A percentile compares a stretch with the other conserved stretches of the same genome.
These are phyloP conservation scores for Tetrapedia diversipes DNA, from an alignment of 2,888 invertebrate species.

Conservation along the genomic window DNA sequence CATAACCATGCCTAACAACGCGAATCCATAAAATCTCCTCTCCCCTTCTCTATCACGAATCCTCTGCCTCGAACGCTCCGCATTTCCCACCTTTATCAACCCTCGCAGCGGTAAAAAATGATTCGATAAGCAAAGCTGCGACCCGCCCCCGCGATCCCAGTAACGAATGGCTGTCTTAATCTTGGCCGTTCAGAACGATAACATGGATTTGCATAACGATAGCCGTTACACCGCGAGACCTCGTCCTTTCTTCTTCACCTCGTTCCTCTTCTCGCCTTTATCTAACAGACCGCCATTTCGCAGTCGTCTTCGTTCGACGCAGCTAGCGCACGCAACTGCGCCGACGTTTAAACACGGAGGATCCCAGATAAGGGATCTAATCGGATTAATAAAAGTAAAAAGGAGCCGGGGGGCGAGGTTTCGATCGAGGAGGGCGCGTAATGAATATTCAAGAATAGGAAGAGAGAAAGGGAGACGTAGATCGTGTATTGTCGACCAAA, in stretches of 20 bases:
- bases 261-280: not conserved
- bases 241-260: too few relatives aligned
- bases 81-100: constrained; percentile 1
- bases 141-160: not conserved
- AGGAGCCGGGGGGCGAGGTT: not conserved
- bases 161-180: constrained; percentile 19
- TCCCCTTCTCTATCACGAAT: too few relatives aligned
- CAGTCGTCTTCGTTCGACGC: not conserved
- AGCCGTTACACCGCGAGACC: not conserved
- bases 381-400: constrained; percentile 12
- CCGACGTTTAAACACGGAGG: not conserved
- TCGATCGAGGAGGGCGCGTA: not conserved
- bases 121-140: constrained; percentile 20
- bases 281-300: not conserved
- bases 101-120: not conserved
- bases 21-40: not conserved
- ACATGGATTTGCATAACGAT: constrained; percentile 23
- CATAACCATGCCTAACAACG: not conserved
- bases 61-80: not conserved
- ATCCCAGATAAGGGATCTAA: constrained; percentile 9
- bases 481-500: too few relatives aligned
- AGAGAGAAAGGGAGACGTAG: not conserved
- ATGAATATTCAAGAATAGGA: constrained; percentile 6
- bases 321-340: not conserved
- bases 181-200: constrained; percentile 9